A percentile compares a stretch with the other conserved stretches of the same genome.
Conservation (phyloP, 2,113 vertebrate genomes). For the Brachypodius melanocephalos region DNA sequence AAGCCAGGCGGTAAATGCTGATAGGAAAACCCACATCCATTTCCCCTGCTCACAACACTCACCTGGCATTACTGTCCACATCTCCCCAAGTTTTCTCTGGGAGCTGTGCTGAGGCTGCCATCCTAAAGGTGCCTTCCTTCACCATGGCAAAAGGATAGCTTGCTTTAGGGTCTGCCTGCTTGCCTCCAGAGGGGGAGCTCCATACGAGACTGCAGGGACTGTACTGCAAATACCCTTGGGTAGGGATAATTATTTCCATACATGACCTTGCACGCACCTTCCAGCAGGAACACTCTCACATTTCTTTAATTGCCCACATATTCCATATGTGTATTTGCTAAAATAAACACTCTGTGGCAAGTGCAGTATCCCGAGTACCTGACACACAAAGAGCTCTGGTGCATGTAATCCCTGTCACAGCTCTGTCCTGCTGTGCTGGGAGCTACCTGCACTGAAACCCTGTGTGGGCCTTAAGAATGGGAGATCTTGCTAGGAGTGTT, state of each 20-base stretch:
- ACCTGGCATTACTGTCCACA: accelerated
- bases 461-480: background rate
- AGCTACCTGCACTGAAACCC: background rate
- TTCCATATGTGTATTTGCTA: background rate
- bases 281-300: background rate
- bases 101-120: background rate
- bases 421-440: background rate
- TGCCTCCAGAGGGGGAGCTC: background rate
- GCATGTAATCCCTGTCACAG: background rate
- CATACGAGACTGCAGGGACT: background rate
- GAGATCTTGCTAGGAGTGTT: background rate
- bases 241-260: background rate
- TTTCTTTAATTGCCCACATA: background rate
- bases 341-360: background rate
- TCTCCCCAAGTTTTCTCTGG: accelerated
- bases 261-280: background rate
- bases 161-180: background rate
- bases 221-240: background rate
- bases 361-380: accelerated
- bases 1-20: background rate
- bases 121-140: background rate
- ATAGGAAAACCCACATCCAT: background rate
- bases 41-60: accelerated
- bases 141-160: background rate
- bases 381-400: accelerated